A percentile compares a stretch with the other conserved stretches of the same genome.
Conservation (phyloP, 2,888 invertebrate species). For the Xiphydria camelus region DNA sequence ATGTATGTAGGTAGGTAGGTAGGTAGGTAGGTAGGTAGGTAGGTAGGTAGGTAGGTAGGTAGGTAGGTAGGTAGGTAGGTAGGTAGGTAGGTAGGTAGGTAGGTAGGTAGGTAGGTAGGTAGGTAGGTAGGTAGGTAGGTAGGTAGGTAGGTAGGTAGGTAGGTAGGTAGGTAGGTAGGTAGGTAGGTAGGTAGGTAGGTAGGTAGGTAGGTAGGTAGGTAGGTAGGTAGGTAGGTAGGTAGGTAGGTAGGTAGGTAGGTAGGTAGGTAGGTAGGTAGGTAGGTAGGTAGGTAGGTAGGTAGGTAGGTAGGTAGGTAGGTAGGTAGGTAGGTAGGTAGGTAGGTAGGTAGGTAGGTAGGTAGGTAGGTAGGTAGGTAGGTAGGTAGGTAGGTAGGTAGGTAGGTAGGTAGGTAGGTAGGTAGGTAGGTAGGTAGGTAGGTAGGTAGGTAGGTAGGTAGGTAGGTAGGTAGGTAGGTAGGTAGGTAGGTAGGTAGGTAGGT, state of each 20-base stretch:
- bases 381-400: too few species aligned
- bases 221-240: not conserved
- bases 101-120: not conserved
- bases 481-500: too few species aligned
- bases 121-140: not conserved
- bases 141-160: not conserved
- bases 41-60: not conserved
- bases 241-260: not conserved
- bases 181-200: not conserved
- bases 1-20: too few species aligned
- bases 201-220: not conserved
- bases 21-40: not conserved
- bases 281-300: not conserved
- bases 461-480: too few species aligned
- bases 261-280: not conserved
- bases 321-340: not conserved
- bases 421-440: too few species aligned
- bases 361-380: too few species aligned
- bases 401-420: too few species aligned
- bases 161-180: not conserved
- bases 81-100: not conserved
- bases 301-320: not conserved
- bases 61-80: not conserved
- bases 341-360: not conserved
- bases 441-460: too few species aligned